Evolutionary conservation across 30 jellyfish, hydroid and myxozoan genomes (phyloP).

Genomic region (Turritopsis dohrnii): DNA sequence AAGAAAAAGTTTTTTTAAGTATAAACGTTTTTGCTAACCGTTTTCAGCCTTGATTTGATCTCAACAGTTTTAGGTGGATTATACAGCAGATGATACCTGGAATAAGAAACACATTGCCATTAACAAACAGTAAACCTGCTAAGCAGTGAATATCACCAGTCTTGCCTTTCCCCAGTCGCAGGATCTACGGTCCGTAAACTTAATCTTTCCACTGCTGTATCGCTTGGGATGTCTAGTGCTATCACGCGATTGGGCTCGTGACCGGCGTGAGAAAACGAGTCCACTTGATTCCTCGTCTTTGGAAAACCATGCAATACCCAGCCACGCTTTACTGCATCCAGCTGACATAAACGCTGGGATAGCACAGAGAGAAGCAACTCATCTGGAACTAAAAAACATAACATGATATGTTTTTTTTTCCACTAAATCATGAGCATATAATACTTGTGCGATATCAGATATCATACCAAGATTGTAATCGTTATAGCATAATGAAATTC

Average conservation of each 20-base stretch:
- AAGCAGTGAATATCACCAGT: too few species aligned
- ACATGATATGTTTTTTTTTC: neutral
- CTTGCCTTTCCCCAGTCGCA: slow-evolving; percentile 76
- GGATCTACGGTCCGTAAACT: slow-evolving; percentile 84
- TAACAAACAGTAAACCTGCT: neutral
- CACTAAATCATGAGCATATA: too few species aligned
- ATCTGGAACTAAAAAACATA: slow-evolving; percentile 76
- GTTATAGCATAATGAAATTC: too few species aligned
- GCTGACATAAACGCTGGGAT: slow-evolving; percentile 51
- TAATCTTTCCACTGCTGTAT: slow-evolving; percentile 71
- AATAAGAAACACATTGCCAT: neutral
- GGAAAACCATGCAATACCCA: slow-evolving; percentile 99
- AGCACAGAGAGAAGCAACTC: slow-evolving; percentile 64
- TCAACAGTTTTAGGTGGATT: slow-evolving; percentile 82
- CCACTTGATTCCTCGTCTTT: slow-evolving; percentile 82
- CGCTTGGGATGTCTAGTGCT: slow-evolving; percentile 72
- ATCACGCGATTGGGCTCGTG: slow-evolving; percentile 85
- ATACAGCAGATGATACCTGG: slow-evolving; percentile 82
- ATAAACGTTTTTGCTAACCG: slow-evolving; percentile 38
- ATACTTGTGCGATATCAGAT: too few species aligned
- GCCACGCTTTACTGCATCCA: slow-evolving; percentile 89
- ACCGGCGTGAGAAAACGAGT: slow-evolving; percentile 54
- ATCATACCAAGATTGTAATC: too few species aligned
- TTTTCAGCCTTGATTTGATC: slow-evolving; percentile 64
- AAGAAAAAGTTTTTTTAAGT: too few species aligned